Base-by-base conservation (phyloP, 2,113 vertebrate species). In the Hippolais icterina region DNA sequence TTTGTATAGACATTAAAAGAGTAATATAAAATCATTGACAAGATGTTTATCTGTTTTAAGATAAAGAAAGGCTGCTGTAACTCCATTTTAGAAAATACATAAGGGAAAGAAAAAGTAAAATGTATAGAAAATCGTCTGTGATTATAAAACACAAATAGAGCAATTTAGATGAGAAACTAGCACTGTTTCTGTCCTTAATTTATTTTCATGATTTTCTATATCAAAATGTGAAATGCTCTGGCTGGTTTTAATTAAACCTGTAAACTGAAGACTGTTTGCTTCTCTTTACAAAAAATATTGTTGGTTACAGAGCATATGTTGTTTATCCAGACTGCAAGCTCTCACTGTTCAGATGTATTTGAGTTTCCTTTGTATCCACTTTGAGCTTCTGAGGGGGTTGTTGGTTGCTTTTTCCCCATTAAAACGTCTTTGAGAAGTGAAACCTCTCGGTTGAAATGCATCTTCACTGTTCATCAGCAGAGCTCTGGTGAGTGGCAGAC, bases 161-260 rank as follows among this genome's bases (percentile, higher is more conserved):
- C 17, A 72, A 11, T 72, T 88, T 60, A 61, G 49, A 70, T 77
- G 63, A 89, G 41, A 90, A 92, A 68, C 10, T 65, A 65, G 37
- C 13, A 16, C 63, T 80, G 31, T 75, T 79, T 64, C 12, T 65
- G 19, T 65, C 41, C 37, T 69, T 83, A 49, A 75, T 90, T 88
- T 92, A 79, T 77, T 81, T 65, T n/a, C 41, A n/a, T 92, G n/a
- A n/a, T 83, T 77, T 92, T 69, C 46, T 76, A 6, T 39, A 89
- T 87, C 56, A 71, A 59, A 90, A 66, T 79, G n/a, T 64, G 76
- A 72, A 90, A 80, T 93, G 75, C 57, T 75, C 24, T 86, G 53
- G 21, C 66, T 90, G 70, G 23, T 76, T 88, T 88, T 93, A 94
- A 90, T 96, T 93, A 92, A 94, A 86, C 83, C 57, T 86, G 61